Evolutionary conservation across 2,888 invertebrate genomes (phyloP).

Genomic region (Drosophila macrospina): DNA sequence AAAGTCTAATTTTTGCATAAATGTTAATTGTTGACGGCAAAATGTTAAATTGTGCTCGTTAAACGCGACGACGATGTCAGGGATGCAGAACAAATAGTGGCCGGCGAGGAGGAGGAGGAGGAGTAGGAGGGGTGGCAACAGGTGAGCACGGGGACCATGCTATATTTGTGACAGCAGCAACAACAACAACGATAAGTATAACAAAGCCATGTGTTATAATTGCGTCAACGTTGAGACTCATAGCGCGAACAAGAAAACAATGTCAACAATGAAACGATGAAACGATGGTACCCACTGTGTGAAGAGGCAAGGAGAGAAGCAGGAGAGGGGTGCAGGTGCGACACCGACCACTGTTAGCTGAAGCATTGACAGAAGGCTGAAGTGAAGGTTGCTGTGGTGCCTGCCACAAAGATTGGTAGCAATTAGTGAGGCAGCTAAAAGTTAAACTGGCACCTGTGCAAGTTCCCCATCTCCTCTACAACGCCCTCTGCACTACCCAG

Average conservation of each 20-base stretch:
- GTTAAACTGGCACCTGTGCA: constrained; percentile 26
- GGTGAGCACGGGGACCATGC: constrained; percentile 40
- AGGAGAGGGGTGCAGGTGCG: not conserved
- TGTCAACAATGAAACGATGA: constrained; percentile 72
- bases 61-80: constrained; percentile 35
- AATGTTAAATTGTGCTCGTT: constrained; percentile 68
- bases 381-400: constrained; percentile 18
- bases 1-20: constrained; percentile 68
- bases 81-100: constrained; percentile 30
- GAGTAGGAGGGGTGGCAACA: constrained; percentile 9
- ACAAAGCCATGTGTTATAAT: constrained; percentile 67
- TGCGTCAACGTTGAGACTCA: constrained; percentile 64
- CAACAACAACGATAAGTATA: constrained; percentile 10
- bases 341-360: constrained; percentile 11
- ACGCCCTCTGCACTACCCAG: constrained; percentile 7
- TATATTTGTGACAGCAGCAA: constrained; percentile 24
- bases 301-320: not conserved
- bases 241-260: constrained; percentile 66
- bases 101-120: not conserved
- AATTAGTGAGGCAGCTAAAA: constrained; percentile 53
- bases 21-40: constrained; percentile 63
- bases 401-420: constrained; percentile 53
- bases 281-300: constrained; percentile 54
- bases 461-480: constrained; percentile 7
- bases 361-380: constrained; percentile 14